These are phyloP conservation scores for Telenomus remus DNA, from an alignment of 1,140 invertebrate species.

Conservation along the genomic window DNA sequence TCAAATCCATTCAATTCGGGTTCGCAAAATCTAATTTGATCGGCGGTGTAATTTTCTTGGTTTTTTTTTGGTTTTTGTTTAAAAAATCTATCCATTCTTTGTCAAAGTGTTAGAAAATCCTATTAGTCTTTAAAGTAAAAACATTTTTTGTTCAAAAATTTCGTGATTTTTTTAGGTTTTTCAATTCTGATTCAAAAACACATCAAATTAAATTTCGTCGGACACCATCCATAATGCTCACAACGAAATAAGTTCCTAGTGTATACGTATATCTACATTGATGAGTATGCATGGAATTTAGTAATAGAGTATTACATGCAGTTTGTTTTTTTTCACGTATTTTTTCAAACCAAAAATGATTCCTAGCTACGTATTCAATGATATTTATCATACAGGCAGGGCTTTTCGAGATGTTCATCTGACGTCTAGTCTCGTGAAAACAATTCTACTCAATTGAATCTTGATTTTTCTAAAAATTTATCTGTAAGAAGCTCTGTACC, in stretches of 20 bases:
- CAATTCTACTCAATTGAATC: background rate
- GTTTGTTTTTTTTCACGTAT: conserved; percentile 44
- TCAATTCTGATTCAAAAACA: conserved; percentile 3
- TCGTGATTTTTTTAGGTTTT: background rate
- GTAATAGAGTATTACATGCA: conserved; percentile 56
- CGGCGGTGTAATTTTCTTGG: conserved; percentile 26
- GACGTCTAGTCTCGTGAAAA: conserved; percentile 34
- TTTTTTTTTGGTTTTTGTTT: conserved; percentile 25
- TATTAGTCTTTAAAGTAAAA: conserved; percentile 41
- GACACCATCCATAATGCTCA: conserved; percentile 25
- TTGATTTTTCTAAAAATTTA: background rate
- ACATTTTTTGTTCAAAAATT: conserved; percentile 13
- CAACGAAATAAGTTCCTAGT: conserved; percentile 50
- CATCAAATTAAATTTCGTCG: conserved; percentile 41
- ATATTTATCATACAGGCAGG: conserved; percentile 54
- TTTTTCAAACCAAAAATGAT: conserved; percentile 52
- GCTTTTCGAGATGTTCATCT: conserved; percentile 23
- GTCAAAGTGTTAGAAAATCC: conserved; percentile 37
- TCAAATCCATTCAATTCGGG: conserved; percentile 34
- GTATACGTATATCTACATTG: conserved; percentile 56
- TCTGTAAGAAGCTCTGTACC: background rate
- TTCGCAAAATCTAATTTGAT: conserved; percentile 43
- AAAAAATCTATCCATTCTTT: conserved; percentile 40
- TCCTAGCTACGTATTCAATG: conserved; percentile 56
- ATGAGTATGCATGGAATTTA: conserved; percentile 55